Base-by-base conservation (phyloP, 37 sponge, comb jelly and placozoan genomes). In the Aplysina aerophoba region DNA sequence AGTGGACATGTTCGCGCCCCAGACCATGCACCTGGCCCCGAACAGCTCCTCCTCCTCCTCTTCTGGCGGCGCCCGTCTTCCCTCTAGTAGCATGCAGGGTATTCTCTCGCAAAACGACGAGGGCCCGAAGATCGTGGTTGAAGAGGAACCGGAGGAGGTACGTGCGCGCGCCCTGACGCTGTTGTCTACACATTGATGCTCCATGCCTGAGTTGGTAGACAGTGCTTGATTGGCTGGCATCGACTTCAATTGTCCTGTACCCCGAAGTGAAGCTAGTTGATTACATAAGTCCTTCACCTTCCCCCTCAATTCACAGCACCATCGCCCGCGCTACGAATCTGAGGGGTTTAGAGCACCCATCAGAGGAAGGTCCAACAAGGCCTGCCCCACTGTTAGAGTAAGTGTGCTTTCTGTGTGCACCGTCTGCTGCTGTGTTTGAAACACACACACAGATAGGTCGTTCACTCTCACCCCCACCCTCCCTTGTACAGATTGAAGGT, bases 331-430 rank as follows among this genome's bases (percentile, higher is more conserved):
- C 21, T 95, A 95, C 81, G 88, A 82, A 16, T 85, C 74, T 44
- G 96, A 95, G 67, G 96, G 96, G 11, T 66, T 78, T 28, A 69
- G 96, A 74, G 96, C 90, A 30, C 96, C 96, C 25, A 54, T 95
- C 82, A 90, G 90, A 35, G 91, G 93, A 53, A 56, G 84, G 41
- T 40, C 56, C 6, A 83, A 86, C 16, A 88, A 86, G 60, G 36
- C 73, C 8, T 88, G 81, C 67, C 96, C 96, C 31, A 39, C 91
- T 57, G 91, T 95, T 13, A 81, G 90, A 86, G 93, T 95, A 85
- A 37, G 83, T 0, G 25, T 0, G 15, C 3, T 4, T 38, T 27
- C 25, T 11, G 35, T 0, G 24, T 22, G 24, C 17, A 8, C 64
- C 39, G 16, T 62, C 6, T 34, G 55, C 68, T 53, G 39, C 30